Evolutionary conservation across 2,797 vertebrate genomes (phyloP).

Genomic region (Pangasius krempfi): DNA sequence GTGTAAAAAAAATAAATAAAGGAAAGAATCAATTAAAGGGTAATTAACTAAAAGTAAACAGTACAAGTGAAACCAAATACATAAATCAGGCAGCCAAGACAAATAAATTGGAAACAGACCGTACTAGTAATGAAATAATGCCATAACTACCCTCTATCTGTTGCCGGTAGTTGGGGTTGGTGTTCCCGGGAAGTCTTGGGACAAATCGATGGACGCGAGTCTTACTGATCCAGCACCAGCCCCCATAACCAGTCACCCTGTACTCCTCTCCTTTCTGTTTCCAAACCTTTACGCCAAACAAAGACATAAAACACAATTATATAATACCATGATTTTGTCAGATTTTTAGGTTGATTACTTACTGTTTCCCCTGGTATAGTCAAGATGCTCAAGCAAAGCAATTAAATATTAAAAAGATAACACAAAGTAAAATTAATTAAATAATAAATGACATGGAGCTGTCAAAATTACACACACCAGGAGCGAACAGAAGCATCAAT

Average conservation of each 20-base stretch:
- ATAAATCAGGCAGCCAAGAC: not conserved
- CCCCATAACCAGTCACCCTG: slow-evolving; percentile 95
- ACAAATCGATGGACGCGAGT: slow-evolving; percentile 90
- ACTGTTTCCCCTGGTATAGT: not conserved
- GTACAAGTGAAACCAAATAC: slow-evolving; percentile 12
- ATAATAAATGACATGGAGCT: not conserved
- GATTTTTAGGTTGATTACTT: too few relatives aligned
- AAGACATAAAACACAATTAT: not conserved
- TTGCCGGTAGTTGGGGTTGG: slow-evolving; percentile 90
- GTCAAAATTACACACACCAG: not conserved
- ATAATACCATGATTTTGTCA: not conserved
- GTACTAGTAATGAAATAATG: not conserved
- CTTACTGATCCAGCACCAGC: slow-evolving; percentile 97
- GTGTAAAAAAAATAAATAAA: slow-evolving; percentile 2
- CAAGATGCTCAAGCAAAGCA: not conserved
- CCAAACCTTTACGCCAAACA: slow-evolving; percentile 84
- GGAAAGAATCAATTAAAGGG: slow-evolving; percentile 10
- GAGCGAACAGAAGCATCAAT: not conserved
- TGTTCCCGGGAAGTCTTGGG: slow-evolving; percentile 91
- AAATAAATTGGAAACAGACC: not conserved
- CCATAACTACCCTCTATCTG: slow-evolving; percentile 80
- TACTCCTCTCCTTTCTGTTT: slow-evolving; percentile 99
- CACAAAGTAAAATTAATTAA: not conserved
- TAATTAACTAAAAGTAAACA: not conserved
- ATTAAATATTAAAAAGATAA: not conserved